phyloP scores from a whole-genome alignment of 1,140 invertebrate genomes.

The Phortica variegata region DNA sequence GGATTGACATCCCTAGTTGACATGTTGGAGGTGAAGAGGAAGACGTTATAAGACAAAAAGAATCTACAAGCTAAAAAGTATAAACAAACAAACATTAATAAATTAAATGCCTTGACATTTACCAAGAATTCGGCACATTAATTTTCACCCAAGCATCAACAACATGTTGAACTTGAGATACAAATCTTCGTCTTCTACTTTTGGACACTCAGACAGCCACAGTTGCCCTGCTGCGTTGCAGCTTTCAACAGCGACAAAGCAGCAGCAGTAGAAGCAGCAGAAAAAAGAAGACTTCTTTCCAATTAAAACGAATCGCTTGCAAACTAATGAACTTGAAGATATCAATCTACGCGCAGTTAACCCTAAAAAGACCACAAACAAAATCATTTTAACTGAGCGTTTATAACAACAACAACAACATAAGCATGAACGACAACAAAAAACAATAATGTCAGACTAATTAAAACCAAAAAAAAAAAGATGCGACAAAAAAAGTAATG shows the following conservation, averaged over 20 bases:
- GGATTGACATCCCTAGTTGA: too few relatives aligned
- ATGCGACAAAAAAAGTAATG: too few relatives aligned
- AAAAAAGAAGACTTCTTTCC: constrained; percentile 44
- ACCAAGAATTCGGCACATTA: constrained; percentile 23
- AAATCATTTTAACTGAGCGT: background rate
- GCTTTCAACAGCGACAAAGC: background rate
- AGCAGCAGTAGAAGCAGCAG: too few relatives aligned
- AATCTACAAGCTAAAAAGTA: too few relatives aligned
- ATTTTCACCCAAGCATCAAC: constrained; percentile 51
- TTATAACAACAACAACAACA: constrained; percentile 1
- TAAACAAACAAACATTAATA: too few relatives aligned
- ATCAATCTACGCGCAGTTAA: constrained; percentile 55
- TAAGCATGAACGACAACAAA: constrained; percentile 4
- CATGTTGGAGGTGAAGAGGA: too few relatives aligned
- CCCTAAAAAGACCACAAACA: constrained; percentile 24
- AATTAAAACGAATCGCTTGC: constrained; percentile 52
- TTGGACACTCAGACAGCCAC: constrained; percentile 2
- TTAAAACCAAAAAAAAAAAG: constrained; percentile 19
- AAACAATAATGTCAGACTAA: background rate
- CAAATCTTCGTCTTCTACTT: background rate
- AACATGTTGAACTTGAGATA: constrained; percentile 12
- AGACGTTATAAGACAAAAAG: too few relatives aligned
- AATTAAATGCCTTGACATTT: too few relatives aligned
- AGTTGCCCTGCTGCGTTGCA: background rate
- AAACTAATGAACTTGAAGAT: constrained; percentile 56